Percentiles rank a stretch among this genome's conserved stretches.
Conservation (phyloP, 2,113 vertebrate species). For the Nipponia nippon region DNA sequence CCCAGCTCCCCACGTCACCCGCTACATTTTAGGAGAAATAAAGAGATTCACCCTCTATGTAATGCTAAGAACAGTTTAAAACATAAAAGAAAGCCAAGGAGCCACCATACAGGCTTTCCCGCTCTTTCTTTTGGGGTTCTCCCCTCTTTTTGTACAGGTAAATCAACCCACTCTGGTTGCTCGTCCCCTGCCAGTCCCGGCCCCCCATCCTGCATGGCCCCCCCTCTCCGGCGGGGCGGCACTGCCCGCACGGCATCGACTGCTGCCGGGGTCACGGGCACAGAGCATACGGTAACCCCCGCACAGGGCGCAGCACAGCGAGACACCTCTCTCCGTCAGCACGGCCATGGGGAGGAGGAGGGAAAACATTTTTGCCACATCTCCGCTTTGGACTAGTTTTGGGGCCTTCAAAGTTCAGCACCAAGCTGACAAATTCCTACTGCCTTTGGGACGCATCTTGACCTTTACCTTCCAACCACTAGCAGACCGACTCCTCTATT, state of each 20-base stretch:
- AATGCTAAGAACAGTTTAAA: background rate
- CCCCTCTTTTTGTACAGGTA: background rate
- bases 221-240: background rate
- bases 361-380: background rate
- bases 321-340: background rate
- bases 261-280: background rate
- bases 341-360: background rate
- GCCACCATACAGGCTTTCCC: accelerated
- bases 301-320: background rate
- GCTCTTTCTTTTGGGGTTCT: background rate
- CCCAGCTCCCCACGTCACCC: background rate
- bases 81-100: background rate
- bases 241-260: accelerated
- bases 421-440: background rate
- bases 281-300: accelerated
- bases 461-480: background rate
- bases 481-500: accelerated
- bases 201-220: background rate
- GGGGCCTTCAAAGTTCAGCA: background rate
- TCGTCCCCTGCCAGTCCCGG: background rate
- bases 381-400: background rate
- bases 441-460: background rate
- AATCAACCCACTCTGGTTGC: background rate
- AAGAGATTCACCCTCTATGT: background rate
- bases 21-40: accelerated